Evolutionary conservation across 1,140 invertebrate genomes (phyloP).

Genomic region (Brachionus asplanchnoidis): DNA sequence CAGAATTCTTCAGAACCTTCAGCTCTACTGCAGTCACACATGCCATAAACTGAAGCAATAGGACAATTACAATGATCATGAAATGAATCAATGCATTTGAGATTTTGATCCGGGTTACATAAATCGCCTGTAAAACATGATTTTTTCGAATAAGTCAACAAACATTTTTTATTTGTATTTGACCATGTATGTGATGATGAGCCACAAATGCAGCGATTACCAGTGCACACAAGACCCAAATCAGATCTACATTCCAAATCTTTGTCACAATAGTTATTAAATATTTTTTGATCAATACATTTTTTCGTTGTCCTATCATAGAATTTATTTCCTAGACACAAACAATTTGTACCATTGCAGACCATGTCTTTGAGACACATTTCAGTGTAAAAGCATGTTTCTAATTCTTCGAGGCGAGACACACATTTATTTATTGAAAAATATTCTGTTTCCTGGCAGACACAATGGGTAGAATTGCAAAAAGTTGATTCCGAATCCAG

Average conservation of each 20-base stretch:
- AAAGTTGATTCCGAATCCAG: neutral
- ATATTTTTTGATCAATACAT: neutral
- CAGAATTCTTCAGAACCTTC: neutral
- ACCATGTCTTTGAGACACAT: slow-evolving; percentile 1
- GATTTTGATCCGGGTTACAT: neutral
- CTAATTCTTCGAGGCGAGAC: neutral
- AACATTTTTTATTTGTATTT: neutral
- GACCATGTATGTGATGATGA: neutral
- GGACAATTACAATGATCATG: neutral
- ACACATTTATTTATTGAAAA: neutral
- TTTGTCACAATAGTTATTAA: neutral
- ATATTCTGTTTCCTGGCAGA: neutral
- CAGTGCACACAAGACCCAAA: neutral
- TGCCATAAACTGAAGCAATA: neutral
- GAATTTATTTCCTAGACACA: neutral
- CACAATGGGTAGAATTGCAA: neutral
- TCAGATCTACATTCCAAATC: neutral
- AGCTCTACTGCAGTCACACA: neutral
- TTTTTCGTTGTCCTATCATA: neutral
- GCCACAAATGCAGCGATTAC: neutral
- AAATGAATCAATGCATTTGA: neutral
- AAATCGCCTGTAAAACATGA: neutral
- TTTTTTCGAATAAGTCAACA: neutral
- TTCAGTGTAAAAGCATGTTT: neutral
- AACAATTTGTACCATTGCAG: neutral